Evolutionary conservation across 2,888 invertebrate genomes (phyloP).

Genomic region (Bombylius major): DNA sequence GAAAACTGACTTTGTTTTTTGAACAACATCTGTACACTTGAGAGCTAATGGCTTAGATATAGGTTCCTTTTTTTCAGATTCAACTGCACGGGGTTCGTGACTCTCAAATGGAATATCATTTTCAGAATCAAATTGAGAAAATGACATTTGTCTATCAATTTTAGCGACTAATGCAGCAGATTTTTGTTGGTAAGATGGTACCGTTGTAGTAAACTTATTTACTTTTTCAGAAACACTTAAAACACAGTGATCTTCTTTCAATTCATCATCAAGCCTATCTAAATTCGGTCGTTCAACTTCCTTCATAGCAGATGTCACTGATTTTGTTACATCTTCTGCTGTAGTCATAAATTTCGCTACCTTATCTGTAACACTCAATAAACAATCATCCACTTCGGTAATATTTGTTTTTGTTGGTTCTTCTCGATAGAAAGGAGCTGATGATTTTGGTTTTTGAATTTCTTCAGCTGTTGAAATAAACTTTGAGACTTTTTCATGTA

Average conservation of each 20-base stretch:
- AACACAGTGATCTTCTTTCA: slow-evolving; percentile 47
- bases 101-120: background rate
- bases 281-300: slow-evolving; percentile 40
- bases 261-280: slow-evolving; percentile 43
- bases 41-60: slow-evolving; percentile 23
- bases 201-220: slow-evolving; percentile 48
- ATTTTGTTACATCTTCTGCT: slow-evolving; percentile 43
- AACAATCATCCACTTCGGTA: slow-evolving; percentile 40
- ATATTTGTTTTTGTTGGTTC: slow-evolving; percentile 11
- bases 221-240: slow-evolving; percentile 54
- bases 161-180: slow-evolving; percentile 40
- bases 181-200: slow-evolving; percentile 38
- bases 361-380: slow-evolving; percentile 51
- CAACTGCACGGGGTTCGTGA: slow-evolving; percentile 9
- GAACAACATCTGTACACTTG: slow-evolving; percentile 51
- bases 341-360: slow-evolving; percentile 50
- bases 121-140: background rate
- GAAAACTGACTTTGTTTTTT: slow-evolving; percentile 56
- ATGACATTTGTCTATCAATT: slow-evolving; percentile 30
- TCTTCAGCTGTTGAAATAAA: slow-evolving; percentile 45
- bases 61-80: slow-evolving; percentile 9
- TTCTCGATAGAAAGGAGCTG: slow-evolving; percentile 27
- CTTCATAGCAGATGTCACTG: slow-evolving; percentile 24
- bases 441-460: slow-evolving; percentile 33
- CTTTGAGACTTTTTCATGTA: slow-evolving; percentile 56